A percentile compares a stretch with the other conserved stretches of the same genome.
Evolutionary conservation across 2,888 invertebrate genomes (phyloP).

Genomic region (Ceramica pisi): DNA sequence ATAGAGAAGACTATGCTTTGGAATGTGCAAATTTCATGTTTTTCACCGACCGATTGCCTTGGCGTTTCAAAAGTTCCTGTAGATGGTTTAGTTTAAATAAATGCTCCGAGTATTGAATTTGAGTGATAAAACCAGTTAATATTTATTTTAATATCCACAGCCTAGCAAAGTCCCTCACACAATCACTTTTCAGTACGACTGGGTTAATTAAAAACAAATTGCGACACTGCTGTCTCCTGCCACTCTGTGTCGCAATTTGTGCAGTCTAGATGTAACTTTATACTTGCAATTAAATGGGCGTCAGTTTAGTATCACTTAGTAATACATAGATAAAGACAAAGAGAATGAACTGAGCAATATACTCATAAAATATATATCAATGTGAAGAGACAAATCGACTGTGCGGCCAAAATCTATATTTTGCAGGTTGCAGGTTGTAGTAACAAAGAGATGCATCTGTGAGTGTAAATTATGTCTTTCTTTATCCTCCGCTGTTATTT

Average conservation of each 20-base stretch:
- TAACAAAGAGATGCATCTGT: no score
- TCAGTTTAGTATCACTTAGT: not conserved
- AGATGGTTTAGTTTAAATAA: not conserved
- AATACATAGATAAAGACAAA: not conserved
- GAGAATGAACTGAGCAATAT: not conserved
- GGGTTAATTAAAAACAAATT: conserved; percentile 24
- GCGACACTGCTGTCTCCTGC: conserved; percentile 28
- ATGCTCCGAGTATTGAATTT: not conserved
- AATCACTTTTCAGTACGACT: conserved; percentile 2
- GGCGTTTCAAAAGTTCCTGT: not conserved
- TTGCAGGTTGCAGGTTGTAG: no score
- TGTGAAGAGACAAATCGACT: not conserved
- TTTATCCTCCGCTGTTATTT: no score
- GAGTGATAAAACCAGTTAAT: not conserved
- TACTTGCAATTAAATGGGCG: conserved; percentile 16
- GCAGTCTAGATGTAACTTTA: conserved; percentile 28
- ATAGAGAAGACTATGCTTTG: not conserved
- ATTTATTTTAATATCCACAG: not conserved
- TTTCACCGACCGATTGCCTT: no score
- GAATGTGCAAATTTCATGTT: not conserved
- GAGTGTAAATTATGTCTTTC: no score
- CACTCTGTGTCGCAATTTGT: conserved; percentile 27
- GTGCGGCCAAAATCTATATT: not conserved
- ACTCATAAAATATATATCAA: not conserved
- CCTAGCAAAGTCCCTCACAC: not conserved